Conservation (phyloP, 2,797 vertebrate species). For the Chlorospingus semifuscus region DNA sequence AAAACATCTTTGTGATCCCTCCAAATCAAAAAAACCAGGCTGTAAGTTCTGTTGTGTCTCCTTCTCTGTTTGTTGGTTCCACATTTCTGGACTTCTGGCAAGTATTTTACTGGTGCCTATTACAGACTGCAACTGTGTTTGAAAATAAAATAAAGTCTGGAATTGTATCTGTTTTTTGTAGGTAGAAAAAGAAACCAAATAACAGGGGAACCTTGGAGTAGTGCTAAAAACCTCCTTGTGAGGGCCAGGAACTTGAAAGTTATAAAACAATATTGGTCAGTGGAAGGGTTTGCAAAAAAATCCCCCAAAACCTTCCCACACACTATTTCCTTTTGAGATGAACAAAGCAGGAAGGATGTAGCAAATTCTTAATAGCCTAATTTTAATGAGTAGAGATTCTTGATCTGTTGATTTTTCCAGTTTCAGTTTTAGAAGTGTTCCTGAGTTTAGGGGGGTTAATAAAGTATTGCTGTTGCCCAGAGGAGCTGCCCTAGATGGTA, state of each 20-base stretch:
- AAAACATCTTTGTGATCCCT: conserved; percentile 90
- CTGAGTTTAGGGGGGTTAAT: not conserved
- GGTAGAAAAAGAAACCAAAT: not conserved
- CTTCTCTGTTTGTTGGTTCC: not conserved
- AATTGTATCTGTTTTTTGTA: not conserved
- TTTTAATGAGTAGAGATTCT: not conserved
- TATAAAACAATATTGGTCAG: not conserved
- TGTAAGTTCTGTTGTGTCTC: conserved; percentile 75
- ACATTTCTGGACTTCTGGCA: not conserved
- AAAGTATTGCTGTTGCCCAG: not conserved
- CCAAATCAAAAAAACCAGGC: conserved; percentile 91
- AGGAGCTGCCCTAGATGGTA: not conserved
- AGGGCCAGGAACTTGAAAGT: not conserved
- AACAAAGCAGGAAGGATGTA: not conserved
- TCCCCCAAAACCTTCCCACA: not conserved
- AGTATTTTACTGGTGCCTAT: not conserved
- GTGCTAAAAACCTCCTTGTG: not conserved
- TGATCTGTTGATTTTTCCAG: not conserved
- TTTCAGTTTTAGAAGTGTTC: not conserved
- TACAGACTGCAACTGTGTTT: not conserved
- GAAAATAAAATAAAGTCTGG: not conserved
- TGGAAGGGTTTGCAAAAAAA: not conserved
- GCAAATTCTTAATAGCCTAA: not conserved
- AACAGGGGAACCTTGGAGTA: not conserved
- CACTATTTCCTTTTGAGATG: not conserved